These are phyloP conservation scores for Gastrophysa polygoni DNA, from an alignment of 2,888 invertebrate genomes.

Conservation along the genomic window DNA sequence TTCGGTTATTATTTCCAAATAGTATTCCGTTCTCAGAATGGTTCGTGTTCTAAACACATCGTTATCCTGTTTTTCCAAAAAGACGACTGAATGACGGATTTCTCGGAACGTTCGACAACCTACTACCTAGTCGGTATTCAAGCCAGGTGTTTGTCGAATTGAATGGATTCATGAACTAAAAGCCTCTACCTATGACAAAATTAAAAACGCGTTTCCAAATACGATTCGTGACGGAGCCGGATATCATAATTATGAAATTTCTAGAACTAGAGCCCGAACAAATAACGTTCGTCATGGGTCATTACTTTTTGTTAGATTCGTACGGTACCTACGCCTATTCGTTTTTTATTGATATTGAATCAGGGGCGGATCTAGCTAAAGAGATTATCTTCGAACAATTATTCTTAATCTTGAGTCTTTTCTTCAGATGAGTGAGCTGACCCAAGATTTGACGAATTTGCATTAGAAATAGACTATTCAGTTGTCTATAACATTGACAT, in stretches of 20 bases:
- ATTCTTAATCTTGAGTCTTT: no score
- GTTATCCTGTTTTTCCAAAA: not conserved
- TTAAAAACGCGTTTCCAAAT: slow-evolving; percentile 19
- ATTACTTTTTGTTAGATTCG: not conserved
- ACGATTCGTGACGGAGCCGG: slow-evolving; percentile 16
- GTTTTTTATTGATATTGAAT: not conserved
- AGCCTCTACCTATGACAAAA: slow-evolving; percentile 17
- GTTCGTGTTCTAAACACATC: not conserved
- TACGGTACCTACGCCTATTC: not conserved
- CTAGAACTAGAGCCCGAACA: not conserved
- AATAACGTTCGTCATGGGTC: not conserved
- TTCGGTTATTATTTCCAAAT: not conserved
- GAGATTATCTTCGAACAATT: no score
- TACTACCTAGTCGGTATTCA: no score
- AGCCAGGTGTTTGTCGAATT: slow-evolving; percentile 26
- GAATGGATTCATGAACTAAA: not conserved
- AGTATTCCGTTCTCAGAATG: not conserved
- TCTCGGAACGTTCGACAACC: slow-evolving; percentile 27
- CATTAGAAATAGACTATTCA: no score
- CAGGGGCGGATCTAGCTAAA: no score
- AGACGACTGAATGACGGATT: slow-evolving; percentile 16
- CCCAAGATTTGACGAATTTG: no score
- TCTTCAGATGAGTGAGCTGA: no score
- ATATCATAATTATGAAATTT: not conserved
- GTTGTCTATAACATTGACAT: no score